phyloP scores from a whole-genome alignment of 1,140 invertebrate genomes.

The Drosophila trapezifrons region DNA sequence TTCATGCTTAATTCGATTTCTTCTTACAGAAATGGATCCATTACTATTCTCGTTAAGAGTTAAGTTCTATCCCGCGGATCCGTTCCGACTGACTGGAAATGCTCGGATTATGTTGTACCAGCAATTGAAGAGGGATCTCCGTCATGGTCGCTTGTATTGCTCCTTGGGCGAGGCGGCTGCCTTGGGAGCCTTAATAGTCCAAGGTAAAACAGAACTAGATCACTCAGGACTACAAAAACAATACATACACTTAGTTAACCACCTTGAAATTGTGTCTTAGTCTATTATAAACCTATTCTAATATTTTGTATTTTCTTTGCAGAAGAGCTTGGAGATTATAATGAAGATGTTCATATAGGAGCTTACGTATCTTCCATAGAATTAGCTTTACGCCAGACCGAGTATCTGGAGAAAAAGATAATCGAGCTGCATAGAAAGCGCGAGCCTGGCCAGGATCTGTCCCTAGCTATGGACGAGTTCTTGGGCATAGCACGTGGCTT shows the following conservation, averaged over 20 bases:
- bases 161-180: slow-evolving; percentile 94
- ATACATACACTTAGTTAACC: no score
- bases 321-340: slow-evolving; percentile 98
- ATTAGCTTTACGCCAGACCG: slow-evolving; percentile 95
- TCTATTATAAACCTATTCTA: no score
- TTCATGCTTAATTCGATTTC: not conserved
- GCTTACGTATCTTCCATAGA: slow-evolving; percentile 97
- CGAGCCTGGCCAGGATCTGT: slow-evolving; percentile 68
- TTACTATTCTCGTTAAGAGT: slow-evolving; percentile 96
- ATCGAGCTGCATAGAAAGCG: slow-evolving; percentile 94
- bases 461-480: slow-evolving; percentile 77
- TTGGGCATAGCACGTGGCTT: slow-evolving; percentile 89
- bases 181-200: slow-evolving; percentile 95
- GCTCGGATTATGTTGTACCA: slow-evolving; percentile 88
- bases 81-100: slow-evolving; percentile 86
- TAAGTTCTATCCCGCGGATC: slow-evolving; percentile 97
- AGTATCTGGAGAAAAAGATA: slow-evolving; percentile 94
- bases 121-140: slow-evolving; percentile 96
- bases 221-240: not conserved
- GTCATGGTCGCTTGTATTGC: slow-evolving; percentile 97
- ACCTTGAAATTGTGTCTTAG: no score
- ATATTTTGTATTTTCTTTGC: not conserved
- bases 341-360: slow-evolving; percentile 93
- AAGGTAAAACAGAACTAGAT: slow-evolving; percentile 87
- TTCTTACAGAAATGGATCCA: slow-evolving; percentile 90